These are phyloP conservation scores for Drosophila seguyi DNA, from an alignment of 1,140 invertebrate species.

Conservation along the genomic window DNA sequence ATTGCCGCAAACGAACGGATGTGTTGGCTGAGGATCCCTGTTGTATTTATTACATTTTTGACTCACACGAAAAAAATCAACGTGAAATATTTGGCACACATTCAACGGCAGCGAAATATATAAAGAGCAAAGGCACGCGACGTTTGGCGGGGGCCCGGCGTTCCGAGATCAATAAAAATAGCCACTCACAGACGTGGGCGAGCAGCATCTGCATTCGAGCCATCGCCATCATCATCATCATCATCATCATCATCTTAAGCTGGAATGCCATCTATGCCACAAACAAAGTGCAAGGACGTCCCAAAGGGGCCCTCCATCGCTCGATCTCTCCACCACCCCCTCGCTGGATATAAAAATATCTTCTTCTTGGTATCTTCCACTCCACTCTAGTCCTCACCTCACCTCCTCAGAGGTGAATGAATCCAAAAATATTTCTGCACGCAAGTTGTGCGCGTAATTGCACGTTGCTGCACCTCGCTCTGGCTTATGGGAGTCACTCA, in stretches of 20 bases:
- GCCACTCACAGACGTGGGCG: constrained; percentile 49
- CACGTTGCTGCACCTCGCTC: constrained; percentile 56
- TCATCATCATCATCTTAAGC: constrained; percentile 22
- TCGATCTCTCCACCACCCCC: constrained; percentile 9
- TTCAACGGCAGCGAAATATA: constrained; percentile 46
- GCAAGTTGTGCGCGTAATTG: constrained; percentile 72
- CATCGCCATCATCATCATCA: constrained; percentile 11
- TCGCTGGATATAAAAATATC: constrained; percentile 49
- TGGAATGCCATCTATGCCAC: constrained; percentile 54
- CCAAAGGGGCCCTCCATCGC: constrained; percentile 29
- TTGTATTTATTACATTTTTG: constrained; percentile 60
- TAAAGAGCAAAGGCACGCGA: constrained; percentile 42
- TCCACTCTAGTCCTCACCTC: constrained; percentile 3
- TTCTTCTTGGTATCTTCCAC: constrained; percentile 41
- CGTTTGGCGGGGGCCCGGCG: constrained; percentile 48
- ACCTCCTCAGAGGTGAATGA: constrained; percentile 64
- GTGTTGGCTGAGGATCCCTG: constrained; percentile 13
- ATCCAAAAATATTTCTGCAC: constrained; percentile 75
- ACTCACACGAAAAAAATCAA: constrained; percentile 44
- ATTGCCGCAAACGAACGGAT: constrained; percentile 37
- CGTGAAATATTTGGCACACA: constrained; percentile 75
- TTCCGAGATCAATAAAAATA: constrained; percentile 51
- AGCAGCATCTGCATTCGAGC: constrained; percentile 21
- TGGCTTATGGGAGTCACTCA: constrained; percentile 40
- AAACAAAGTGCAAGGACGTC: constrained; percentile 61